Evolutionary conservation across 2,797 vertebrate genomes (phyloP).

Genomic region (Pangasius mekongensis): DNA sequence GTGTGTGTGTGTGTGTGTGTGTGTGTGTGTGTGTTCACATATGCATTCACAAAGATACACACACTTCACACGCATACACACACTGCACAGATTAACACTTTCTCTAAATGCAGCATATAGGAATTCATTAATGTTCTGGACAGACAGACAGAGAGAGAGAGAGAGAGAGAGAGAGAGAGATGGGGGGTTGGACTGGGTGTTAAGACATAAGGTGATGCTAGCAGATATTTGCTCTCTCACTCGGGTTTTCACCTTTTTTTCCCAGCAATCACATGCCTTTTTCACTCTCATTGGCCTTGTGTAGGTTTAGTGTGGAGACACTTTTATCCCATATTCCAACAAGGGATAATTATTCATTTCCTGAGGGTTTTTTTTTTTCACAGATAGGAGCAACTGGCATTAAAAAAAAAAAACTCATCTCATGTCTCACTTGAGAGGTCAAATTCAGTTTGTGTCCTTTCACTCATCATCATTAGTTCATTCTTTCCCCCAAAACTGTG

Average conservation of each 20-base stretch:
- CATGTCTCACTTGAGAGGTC: neutral
- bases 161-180: neutral
- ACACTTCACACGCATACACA: neutral
- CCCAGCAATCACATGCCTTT: neutral
- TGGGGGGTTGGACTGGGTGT: constrained; percentile 11
- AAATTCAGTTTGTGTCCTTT: neutral
- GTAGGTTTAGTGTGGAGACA: neutral
- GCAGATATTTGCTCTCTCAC: neutral
- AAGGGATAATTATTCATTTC: neutral
- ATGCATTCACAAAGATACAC: constrained; percentile 16
- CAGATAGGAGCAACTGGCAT: neutral
- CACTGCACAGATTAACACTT: constrained; percentile 16
- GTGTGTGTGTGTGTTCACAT: neutral
- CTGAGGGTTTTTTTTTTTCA: neutral
- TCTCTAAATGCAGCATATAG: constrained; percentile 1
- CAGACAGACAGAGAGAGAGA: neutral
- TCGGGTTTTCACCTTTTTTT: constrained; percentile 17
- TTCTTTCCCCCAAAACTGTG: neutral
- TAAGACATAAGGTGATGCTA: constrained; percentile 18
- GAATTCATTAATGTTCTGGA: constrained; percentile 18
- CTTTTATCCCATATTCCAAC: neutral
- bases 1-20: constrained; percentile 18
- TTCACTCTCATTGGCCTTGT: neutral
- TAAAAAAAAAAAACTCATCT: neutral
- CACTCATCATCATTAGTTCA: neutral